phyloP scores from a whole-genome alignment of 2,797 vertebrate species.

The Neostethus bicornis region DNA sequence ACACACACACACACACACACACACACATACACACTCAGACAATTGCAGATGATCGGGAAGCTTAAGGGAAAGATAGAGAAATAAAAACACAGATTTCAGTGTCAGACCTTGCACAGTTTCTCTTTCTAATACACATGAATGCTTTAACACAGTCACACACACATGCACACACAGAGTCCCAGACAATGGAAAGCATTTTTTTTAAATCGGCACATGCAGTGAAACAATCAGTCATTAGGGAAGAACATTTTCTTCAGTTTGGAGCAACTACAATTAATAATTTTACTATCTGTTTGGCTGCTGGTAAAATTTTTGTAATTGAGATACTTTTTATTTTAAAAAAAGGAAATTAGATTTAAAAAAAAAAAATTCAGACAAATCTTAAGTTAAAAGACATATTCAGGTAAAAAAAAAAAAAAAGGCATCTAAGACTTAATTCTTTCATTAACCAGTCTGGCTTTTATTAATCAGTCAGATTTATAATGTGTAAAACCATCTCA shows the following conservation, averaged over 20 bases:
- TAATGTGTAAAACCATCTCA: no score
- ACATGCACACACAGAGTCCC: slow-evolving; percentile 6
- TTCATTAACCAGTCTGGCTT: background rate
- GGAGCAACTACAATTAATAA: background rate
- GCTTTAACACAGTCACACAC: no score
- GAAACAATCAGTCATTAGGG: slow-evolving; percentile 19
- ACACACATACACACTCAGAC: background rate
- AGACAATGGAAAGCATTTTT: background rate
- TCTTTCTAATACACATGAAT: no score
- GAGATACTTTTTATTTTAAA: no score
- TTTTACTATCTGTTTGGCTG: slow-evolving; percentile 6
- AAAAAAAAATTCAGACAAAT: no score
- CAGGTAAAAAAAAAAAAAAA: no score
- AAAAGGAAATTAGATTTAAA: no score
- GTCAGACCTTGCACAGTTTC: slow-evolving; percentile 2
- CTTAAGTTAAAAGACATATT: no score
- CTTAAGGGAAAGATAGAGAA: slow-evolving; percentile 9
- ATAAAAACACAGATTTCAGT: slow-evolving; percentile 2
- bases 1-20: slow-evolving; percentile 1
- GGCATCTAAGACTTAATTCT: no score
- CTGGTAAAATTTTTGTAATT: slow-evolving; percentile 2
- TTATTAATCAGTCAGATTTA: no score
- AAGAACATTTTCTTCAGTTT: slow-evolving; percentile 13
- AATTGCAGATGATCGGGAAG: no score
- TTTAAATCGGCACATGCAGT: background rate